phyloP scores from a whole-genome alignment of 2,797 vertebrate genomes.

The Microctenopoma steveboyesi region DNA sequence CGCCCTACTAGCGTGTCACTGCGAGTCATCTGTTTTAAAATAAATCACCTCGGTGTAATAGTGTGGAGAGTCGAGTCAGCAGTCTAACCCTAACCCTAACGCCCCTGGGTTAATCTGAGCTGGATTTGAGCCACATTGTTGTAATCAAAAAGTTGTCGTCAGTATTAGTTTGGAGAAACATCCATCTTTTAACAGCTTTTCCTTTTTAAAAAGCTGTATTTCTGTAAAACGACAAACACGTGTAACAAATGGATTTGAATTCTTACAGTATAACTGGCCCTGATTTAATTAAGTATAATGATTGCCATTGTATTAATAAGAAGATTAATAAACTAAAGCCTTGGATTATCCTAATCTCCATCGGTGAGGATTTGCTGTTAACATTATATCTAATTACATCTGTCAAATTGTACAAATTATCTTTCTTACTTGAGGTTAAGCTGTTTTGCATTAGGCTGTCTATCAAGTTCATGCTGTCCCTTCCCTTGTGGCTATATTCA shows the following conservation, averaged over 20 bases:
- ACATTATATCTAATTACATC: not conserved
- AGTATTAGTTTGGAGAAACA: not conserved
- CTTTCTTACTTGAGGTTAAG: not conserved
- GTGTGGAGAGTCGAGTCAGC: conserved; percentile 31
- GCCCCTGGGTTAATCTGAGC: not conserved
- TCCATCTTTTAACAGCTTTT: conserved; percentile 3
- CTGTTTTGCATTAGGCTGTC: not conserved
- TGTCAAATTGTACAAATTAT: not conserved
- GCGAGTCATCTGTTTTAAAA: conserved; percentile 46
- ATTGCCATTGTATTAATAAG: not conserved
- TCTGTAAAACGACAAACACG: not conserved
- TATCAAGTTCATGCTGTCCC: not conserved
- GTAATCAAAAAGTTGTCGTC: conserved; percentile 20
- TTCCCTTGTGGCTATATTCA: not conserved
- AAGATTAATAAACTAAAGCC: not conserved
- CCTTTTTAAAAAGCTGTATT: not conserved
- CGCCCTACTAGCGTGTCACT: conserved; percentile 30
- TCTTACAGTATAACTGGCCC: not conserved
- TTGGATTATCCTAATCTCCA: not conserved
- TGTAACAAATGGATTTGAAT: not conserved
- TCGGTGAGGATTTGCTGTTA: not conserved
- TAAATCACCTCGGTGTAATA: conserved; percentile 34
- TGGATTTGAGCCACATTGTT: conserved; percentile 8
- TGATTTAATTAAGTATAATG: not conserved
- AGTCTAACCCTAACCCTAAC: no score